Evolutionary conservation across 2,113 vertebrate genomes (phyloP), one percentile per base, ranked within the genome.

Genomic region (Trematocara unimaculatum): DNA sequence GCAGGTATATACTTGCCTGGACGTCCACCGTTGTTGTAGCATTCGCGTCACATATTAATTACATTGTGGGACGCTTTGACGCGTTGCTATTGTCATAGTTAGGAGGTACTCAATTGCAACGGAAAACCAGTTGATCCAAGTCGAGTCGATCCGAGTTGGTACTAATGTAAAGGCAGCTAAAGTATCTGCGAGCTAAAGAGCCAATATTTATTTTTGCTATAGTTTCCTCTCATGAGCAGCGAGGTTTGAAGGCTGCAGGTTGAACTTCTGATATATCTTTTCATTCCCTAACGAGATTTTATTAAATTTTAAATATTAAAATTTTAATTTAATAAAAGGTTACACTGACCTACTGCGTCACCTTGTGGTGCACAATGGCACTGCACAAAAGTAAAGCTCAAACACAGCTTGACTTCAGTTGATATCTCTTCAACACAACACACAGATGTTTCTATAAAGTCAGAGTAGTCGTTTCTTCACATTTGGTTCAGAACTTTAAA

Each of bases 161-260:
- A 35, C 31, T 12, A 35, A 35, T 4, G 31, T 12, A 64, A 64
- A 64, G 33, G 31, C 6, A 35, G 60, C 17, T 35, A 0, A 64
- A 64, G 60, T 35, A 64, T 38, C 60, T 12, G 3, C 60, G 11
- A 64, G 31, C 60, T 64, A 64, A 64, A 64, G 31, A 35, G 9
- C 2, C 2, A 0, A 0, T 64, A 64, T 64, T 70, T 42, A 20
- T 0, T 72, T 45, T 26, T 72, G 20, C 38, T 38, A 1, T 42
- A 9, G 20, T 17, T 72, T 23, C 6, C 60, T 38, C 9, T 35
- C 64, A 72, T 4, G 62, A 67, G n/a, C 35, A 1, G 33, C 2
- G 13, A 3, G 20, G 64, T 45, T 72, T 72, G 64, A 45, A 23
- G 7, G 20, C 40, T 15, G 20, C 38, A 70, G 20, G 13, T 23